A percentile compares a stretch with the other conserved stretches of the same genome.
Evolutionary conservation across 2,888 invertebrate genomes (phyloP).

Genomic region (Idaea biselata): DNA sequence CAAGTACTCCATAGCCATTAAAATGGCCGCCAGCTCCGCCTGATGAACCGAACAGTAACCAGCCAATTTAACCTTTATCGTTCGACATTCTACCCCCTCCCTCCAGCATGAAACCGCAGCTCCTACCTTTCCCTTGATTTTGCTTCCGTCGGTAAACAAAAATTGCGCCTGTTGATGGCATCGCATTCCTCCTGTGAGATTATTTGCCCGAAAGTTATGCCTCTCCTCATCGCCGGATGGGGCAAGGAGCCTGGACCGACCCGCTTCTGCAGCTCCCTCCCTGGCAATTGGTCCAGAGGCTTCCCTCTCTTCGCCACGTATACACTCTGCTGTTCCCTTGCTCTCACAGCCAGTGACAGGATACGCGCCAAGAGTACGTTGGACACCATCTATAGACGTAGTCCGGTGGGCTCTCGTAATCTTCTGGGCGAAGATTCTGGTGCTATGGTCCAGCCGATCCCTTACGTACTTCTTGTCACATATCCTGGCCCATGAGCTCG

Average conservation of each 20-base stretch:
- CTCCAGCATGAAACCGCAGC: conserved; percentile 1
- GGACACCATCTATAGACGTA: not conserved
- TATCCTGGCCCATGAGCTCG: conserved; percentile 3
- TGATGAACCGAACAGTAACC: conserved; percentile 22
- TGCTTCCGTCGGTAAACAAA: conserved; percentile 5
- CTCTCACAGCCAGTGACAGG: not conserved
- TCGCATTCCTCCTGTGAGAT: not conserved
- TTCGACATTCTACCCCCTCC: conserved; percentile 12
- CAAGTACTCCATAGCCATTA: conserved; percentile 5
- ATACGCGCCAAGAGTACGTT: conserved; percentile 4
- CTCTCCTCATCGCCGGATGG: not conserved
- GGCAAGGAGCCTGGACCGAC: not conserved
- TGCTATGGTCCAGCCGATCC: not conserved
- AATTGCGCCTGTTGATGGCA: not conserved
- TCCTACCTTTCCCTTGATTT: conserved; percentile 5
- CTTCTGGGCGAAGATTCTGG: conserved; percentile 7
- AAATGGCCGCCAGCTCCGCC: conserved; percentile 22
- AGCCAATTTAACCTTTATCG: not conserved
- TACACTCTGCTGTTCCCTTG: not conserved
- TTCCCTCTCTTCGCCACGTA: conserved; percentile 7
- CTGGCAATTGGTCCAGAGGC: not conserved
- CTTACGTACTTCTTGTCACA: not conserved
- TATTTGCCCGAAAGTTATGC: not conserved
- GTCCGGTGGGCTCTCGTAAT: conserved; percentile 10
- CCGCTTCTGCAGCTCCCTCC: not conserved